Evolutionary conservation across 2,113 vertebrate genomes (phyloP), one percentile per base, ranked within the genome.

Genomic region (Eira barbara): DNA sequence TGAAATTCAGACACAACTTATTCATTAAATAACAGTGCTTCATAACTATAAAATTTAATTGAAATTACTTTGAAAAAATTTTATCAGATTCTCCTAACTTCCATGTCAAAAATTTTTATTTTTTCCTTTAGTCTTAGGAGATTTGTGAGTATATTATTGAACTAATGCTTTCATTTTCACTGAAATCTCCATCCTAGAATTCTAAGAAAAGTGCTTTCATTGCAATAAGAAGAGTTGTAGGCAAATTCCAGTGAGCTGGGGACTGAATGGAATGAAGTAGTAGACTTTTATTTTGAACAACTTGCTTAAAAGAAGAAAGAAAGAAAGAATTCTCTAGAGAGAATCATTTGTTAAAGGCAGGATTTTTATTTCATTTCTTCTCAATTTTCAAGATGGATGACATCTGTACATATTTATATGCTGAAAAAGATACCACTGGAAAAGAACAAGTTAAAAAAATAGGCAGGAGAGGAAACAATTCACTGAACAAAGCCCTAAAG

Each of bases 311-410:
- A 91, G 80, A 85, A 79, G 45, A 91, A 95, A 89, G 45, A 87
- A 96, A 89, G 65, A 96, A 42, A 10, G 81, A 78, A 27, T 36
- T 61, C 78, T 27, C 61, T 95, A 78, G 15, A 91, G 20, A 83
- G 29, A 96, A 8, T 52, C 31, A 80, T 31, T 82, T 76, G 59
- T 95, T 90, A 97, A 39, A 42, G 17, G 36, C 90, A 36, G 21
- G 10, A 79, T 93, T 92, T 97, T 94, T 73, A 78, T 80, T 87
- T 94, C 52, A 29, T 87, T 97, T 97, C 42, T 97, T 91, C 84
- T 94, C 85, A 57, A 20, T 86, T 96, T 96, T 95, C 88, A 59
- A 95, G 31, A 80, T 55, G 21, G 67, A 69, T 47, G 36, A 31
- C 13, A 95, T 81, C 21, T 84, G 63, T 93, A 91, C 47, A 79